Evolutionary conservation across 1,140 invertebrate species (phyloP).

Genomic region (Ooceraea biroi): DNA sequence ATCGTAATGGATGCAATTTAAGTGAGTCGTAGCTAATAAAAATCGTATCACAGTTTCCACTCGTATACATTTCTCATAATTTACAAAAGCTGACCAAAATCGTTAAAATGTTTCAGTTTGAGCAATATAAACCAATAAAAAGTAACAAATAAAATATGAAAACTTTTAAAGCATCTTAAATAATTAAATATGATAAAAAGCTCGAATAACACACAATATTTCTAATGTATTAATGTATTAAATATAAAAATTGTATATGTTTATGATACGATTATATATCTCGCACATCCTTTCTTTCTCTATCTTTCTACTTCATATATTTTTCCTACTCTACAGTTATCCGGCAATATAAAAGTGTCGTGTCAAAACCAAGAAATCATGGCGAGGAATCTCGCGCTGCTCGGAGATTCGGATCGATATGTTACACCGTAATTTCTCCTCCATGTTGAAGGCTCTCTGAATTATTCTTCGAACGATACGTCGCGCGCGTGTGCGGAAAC

Average conservation of each 20-base stretch:
- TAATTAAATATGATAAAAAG: too few species aligned
- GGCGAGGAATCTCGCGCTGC: background rate
- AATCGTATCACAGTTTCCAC: background rate
- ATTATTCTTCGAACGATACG: slow-evolving; percentile 44
- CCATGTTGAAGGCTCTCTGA: slow-evolving; percentile 47
- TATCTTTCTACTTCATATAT: background rate
- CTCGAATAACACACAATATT: too few species aligned
- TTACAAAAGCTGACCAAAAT: too few species aligned
- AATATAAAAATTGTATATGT: too few species aligned
- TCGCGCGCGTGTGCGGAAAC: slow-evolving; percentile 2
- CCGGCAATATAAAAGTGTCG: background rate
- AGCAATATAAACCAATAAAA: too few species aligned
- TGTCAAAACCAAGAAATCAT: background rate
- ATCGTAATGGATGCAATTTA: slow-evolving; percentile 15
- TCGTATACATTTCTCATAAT: too few species aligned
- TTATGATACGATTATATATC: background rate
- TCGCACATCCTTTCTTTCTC: background rate
- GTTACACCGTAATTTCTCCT: slow-evolving; percentile 38
- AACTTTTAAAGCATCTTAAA: too few species aligned
- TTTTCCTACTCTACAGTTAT: background rate
- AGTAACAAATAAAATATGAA: too few species aligned
- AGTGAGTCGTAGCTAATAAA: background rate
- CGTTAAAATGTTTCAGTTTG: too few species aligned
- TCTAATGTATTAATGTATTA: too few species aligned
- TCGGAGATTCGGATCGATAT: slow-evolving; percentile 48